These are phyloP conservation scores for Endotricha flammealis DNA, from an alignment of 2,888 invertebrate genomes.

Conservation along the genomic window DNA sequence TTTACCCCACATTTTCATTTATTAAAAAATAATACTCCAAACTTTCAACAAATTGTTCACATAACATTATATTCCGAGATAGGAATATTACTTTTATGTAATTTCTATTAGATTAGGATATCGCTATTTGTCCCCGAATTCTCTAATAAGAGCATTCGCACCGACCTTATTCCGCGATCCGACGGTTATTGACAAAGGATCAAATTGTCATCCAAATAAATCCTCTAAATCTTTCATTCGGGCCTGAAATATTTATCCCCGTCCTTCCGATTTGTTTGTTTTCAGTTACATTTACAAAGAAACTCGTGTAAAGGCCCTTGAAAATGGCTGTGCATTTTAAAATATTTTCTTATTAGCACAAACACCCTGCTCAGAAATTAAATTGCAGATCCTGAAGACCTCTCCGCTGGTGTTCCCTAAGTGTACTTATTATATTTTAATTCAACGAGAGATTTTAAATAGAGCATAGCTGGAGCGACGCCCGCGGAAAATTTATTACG, in stretches of 20 bases:
- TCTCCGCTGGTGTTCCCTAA: slow-evolving; percentile 31
- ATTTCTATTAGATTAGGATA: slow-evolving; percentile 10
- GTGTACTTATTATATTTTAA: slow-evolving; percentile 39
- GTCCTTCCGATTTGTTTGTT: slow-evolving; percentile 22
- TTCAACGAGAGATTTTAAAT: slow-evolving; percentile 24
- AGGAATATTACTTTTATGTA: too few species aligned
- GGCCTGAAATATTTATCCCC: slow-evolving; percentile 13
- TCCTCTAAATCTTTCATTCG: slow-evolving; percentile 10
- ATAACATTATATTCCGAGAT: too few species aligned
- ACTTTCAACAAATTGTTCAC: too few species aligned
- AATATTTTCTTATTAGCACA: slow-evolving; percentile 34
- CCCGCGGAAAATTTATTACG: neutral
- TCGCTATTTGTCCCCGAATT: slow-evolving; percentile 13
- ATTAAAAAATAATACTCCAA: too few species aligned
- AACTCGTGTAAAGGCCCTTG: slow-evolving; percentile 15
- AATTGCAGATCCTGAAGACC: slow-evolving; percentile 33
- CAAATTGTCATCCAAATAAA: neutral
- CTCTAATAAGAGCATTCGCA: slow-evolving; percentile 6
- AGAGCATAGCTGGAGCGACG: slow-evolving; percentile 15
- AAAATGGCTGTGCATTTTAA: slow-evolving; percentile 26
- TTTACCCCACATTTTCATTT: too few species aligned
- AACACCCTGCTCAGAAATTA: slow-evolving; percentile 32
- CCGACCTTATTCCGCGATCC: slow-evolving; percentile 4
- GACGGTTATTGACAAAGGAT: slow-evolving; percentile 2
- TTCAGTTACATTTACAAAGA: slow-evolving; percentile 17